Evolutionary conservation across 1,140 invertebrate species (phyloP).

Genomic region (Diachasma alloeum): DNA sequence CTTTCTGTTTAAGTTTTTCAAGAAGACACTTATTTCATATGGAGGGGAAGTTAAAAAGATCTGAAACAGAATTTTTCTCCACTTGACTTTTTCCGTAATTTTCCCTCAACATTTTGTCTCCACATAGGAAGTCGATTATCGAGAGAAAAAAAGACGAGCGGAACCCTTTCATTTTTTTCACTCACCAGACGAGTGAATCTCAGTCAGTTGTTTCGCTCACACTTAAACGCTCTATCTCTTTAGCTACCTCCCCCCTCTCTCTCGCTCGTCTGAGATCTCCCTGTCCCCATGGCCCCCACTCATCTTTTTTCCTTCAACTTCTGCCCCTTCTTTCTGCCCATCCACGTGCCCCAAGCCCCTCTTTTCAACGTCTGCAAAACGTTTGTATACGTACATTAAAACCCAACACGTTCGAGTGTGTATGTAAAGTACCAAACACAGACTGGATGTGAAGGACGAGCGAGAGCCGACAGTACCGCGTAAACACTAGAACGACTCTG

Average conservation of each 20-base stretch:
- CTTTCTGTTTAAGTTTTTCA: no score
- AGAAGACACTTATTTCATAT: no score
- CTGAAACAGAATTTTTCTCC: no score
- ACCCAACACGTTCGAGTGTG: conserved; percentile 35
- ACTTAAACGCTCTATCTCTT: not conserved
- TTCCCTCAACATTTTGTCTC: no score
- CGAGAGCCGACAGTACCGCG: conserved; percentile 48
- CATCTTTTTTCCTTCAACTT: not conserved
- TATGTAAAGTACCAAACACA: conserved; percentile 41
- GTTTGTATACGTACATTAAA: conserved; percentile 3
- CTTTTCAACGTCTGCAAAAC: conserved; percentile 12
- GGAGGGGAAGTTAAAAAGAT: no score
- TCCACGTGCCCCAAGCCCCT: conserved; percentile 19
- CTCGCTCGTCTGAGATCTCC: conserved; percentile 34
- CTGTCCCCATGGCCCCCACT: conserved; percentile 9
- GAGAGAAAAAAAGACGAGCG: not conserved
- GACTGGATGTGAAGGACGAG: conserved; percentile 19
- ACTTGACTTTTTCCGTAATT: no score
- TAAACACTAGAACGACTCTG: conserved; percentile 49
- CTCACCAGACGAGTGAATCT: not conserved
- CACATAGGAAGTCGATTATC: not conserved
- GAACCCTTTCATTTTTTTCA: no score
- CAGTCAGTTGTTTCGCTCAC: not conserved
- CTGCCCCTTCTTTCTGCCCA: conserved; percentile 10
- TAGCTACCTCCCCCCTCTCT: not conserved